These are phyloP conservation scores for Tetragonula clypearis DNA, from an alignment of 1,140 invertebrate genomes.

Conservation along the genomic window DNA sequence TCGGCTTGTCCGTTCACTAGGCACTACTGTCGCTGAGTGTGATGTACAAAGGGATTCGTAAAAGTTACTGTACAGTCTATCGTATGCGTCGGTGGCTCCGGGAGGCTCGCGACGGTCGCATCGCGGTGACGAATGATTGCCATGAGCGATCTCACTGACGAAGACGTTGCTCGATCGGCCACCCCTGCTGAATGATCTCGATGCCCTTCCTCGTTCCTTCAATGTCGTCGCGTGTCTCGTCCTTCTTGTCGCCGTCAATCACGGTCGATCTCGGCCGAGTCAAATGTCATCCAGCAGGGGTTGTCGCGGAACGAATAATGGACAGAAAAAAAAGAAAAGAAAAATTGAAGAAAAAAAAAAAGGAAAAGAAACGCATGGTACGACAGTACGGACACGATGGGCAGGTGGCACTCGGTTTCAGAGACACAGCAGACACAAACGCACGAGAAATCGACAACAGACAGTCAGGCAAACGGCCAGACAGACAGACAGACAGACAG, in stretches of 20 bases:
- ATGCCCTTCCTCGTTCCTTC: background rate
- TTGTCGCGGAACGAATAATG: slow-evolving; percentile 2
- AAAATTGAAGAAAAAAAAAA: background rate
- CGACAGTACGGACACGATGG: slow-evolving; percentile 51
- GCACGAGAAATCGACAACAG: slow-evolving; percentile 55
- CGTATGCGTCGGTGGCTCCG: slow-evolving; percentile 35
- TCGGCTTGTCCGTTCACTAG: slow-evolving; percentile 44
- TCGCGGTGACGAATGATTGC: slow-evolving; percentile 29
- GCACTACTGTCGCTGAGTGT: slow-evolving; percentile 48
- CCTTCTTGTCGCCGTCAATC: background rate
- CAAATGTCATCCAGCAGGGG: background rate
- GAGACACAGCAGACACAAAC: slow-evolving; percentile 59
- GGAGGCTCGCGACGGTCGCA: slow-evolving; percentile 43
- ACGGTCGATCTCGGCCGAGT: too few species aligned
- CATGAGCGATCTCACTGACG: slow-evolving; percentile 13
- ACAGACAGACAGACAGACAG: slow-evolving; percentile 56
- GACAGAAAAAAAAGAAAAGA: background rate
- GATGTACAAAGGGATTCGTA: slow-evolving; percentile 58
- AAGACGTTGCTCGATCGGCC: slow-evolving; percentile 10
- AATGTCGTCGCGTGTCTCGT: background rate
- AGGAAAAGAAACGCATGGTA: slow-evolving; percentile 20
- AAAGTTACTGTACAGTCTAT: slow-evolving; percentile 64
- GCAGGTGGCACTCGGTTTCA: slow-evolving; percentile 66
- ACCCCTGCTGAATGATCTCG: background rate
- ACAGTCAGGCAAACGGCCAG: slow-evolving; percentile 55